Conservation (phyloP, 1,140 invertebrate species). For the Thaumetopoea pityocampa region DNA sequence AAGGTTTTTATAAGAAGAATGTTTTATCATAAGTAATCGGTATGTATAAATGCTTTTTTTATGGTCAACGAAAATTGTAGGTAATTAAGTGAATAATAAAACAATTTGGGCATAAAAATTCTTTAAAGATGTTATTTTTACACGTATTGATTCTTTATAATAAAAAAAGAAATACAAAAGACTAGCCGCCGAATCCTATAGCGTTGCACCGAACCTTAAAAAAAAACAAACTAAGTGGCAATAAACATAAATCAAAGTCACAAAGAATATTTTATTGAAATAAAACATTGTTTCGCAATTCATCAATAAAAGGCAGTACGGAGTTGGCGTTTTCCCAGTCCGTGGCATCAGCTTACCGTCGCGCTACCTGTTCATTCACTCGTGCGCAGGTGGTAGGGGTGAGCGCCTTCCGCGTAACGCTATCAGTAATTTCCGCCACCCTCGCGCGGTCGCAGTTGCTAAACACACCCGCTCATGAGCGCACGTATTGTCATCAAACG, state of each 20-base stretch:
- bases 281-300: slow-evolving; percentile 2
- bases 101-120: too few species aligned
- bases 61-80: too few species aligned
- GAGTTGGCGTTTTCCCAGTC: slow-evolving; percentile 32
- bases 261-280: not conserved
- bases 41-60: too few species aligned
- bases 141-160: too few species aligned
- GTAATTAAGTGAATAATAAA: too few species aligned
- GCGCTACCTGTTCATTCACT: slow-evolving; percentile 63
- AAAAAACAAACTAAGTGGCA: too few species aligned
- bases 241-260: slow-evolving; percentile 1
- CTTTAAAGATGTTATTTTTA: too few species aligned
- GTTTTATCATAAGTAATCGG: too few species aligned
- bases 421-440: slow-evolving; percentile 73
- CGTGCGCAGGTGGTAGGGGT: slow-evolving; percentile 54
- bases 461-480: slow-evolving; percentile 64
- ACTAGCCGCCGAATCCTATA: too few species aligned
- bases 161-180: too few species aligned
- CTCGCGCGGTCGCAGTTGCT: slow-evolving; percentile 60
- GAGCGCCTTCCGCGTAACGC: slow-evolving; percentile 66
- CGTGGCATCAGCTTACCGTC: slow-evolving; percentile 42
- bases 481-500: slow-evolving; percentile 39
- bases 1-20: too few species aligned
- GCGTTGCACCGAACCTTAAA: too few species aligned
- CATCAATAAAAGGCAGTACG: slow-evolving; percentile 5